Conservation (phyloP, 1,140 invertebrate species). For the Phymorhynchus buccinoides region DNA sequence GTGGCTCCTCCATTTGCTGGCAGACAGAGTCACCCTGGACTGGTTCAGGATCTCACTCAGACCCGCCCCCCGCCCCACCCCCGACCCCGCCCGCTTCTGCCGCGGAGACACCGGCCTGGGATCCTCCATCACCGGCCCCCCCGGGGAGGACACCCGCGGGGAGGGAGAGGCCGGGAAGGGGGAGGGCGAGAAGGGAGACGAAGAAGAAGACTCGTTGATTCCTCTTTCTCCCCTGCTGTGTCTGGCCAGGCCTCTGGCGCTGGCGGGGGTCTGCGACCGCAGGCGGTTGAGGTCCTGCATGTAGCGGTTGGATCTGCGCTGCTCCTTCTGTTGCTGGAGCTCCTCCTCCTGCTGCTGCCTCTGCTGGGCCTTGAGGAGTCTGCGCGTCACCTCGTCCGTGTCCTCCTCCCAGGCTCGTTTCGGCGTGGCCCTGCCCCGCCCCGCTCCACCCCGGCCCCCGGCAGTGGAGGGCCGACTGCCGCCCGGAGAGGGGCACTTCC, state of each 20-base stretch:
- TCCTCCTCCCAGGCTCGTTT: slow-evolving; percentile 54
- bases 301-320: slow-evolving; percentile 26
- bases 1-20: slow-evolving; percentile 57
- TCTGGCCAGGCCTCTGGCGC: not conserved
- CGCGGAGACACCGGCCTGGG: slow-evolving; percentile 13
- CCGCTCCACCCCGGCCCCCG: not conserved
- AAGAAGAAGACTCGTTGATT: too few species aligned
- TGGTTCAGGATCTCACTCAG: slow-evolving; percentile 61
- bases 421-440: slow-evolving; percentile 33
- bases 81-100: slow-evolving; percentile 31
- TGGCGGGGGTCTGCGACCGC: not conserved
- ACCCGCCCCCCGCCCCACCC: slow-evolving; percentile 39
- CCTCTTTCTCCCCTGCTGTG: not conserved
- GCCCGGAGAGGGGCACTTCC: not conserved
- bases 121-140: slow-evolving; percentile 1
- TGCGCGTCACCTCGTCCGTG: slow-evolving; percentile 55
- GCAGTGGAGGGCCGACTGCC: slow-evolving; percentile 28
- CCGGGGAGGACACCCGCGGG: not conserved
- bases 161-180: not conserved
- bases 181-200: not conserved
- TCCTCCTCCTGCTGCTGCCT: slow-evolving; percentile 25
- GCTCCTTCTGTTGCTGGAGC: not conserved
- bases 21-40: slow-evolving; percentile 53
- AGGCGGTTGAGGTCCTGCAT: not conserved
- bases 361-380: slow-evolving; percentile 52